Conservation (phyloP, 2,113 vertebrate species). For the Microtus montanus region DNA sequence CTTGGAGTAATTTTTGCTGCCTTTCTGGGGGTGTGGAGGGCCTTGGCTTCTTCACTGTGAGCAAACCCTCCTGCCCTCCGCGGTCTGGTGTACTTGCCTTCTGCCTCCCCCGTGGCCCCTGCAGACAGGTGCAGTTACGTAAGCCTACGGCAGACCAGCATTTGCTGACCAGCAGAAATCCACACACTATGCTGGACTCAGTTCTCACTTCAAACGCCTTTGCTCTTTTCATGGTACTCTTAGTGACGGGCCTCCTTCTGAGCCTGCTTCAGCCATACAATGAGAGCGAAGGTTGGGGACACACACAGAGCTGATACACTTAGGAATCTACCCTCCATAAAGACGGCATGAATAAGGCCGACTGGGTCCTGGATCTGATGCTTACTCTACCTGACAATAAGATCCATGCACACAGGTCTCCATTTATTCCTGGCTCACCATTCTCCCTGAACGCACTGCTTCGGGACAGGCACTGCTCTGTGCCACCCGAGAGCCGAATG, state of each 20-base stretch:
- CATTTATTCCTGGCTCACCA: neutral
- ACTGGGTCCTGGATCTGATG: neutral
- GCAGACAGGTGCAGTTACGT: neutral
- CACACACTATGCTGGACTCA: accelerated
- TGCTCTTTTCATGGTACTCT: neutral
- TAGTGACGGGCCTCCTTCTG: neutral
- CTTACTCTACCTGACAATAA: neutral
- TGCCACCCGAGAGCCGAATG: neutral
- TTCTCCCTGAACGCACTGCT: neutral
- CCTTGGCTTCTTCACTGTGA: neutral
- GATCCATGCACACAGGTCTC: neutral
- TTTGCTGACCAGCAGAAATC: accelerated
- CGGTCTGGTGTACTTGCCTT: neutral
- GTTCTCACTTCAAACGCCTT: neutral
- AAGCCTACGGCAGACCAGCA: too few species aligned
- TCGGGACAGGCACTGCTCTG: neutral
- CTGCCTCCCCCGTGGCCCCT: neutral
- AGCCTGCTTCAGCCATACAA: neutral
- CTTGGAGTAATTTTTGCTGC: neutral
- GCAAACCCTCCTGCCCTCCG: neutral
- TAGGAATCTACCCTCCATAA: neutral
- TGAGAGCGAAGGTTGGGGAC: neutral
- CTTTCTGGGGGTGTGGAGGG: neutral
- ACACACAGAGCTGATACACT: too few species aligned
- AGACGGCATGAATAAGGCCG: neutral